Conservation (phyloP, 1,140 invertebrate species). For the Eueides isabella region DNA sequence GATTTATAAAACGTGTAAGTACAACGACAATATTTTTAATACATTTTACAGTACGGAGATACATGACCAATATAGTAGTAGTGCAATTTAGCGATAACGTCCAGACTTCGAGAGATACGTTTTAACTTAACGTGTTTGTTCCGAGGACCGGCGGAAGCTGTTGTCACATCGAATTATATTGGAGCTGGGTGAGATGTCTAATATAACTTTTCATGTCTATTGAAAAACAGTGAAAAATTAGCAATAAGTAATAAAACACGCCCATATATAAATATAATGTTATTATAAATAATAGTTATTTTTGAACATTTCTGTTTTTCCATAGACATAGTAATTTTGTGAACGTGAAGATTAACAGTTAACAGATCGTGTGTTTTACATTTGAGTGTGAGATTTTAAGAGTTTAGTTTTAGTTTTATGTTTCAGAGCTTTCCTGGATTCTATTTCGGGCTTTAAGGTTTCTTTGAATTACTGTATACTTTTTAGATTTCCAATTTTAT, state of each 20-base stretch:
- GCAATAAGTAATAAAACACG: too few relatives aligned
- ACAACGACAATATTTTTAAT: too few relatives aligned
- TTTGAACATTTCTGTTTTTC: not conserved
- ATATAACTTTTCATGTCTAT: slow-evolving; percentile 35
- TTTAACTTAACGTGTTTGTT: slow-evolving; percentile 96
- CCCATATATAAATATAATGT: too few relatives aligned
- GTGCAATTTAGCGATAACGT: slow-evolving; percentile 97
- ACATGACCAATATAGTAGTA: slow-evolving; percentile 96
- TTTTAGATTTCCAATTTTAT: slow-evolving; percentile 34
- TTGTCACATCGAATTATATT: slow-evolving; percentile 96
- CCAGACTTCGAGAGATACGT: slow-evolving; percentile 92
- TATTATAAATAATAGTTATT: too few relatives aligned
- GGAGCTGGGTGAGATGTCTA: slow-evolving; percentile 89
- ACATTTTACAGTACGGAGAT: slow-evolving; percentile 92
- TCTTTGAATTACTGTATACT: slow-evolving; percentile 16
- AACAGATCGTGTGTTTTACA: slow-evolving; percentile 47
- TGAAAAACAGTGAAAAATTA: slow-evolving; percentile 5
- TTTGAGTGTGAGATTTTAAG: slow-evolving; percentile 24
- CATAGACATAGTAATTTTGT: slow-evolving; percentile 43
- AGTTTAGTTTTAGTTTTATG: too few relatives aligned
- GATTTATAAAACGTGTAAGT: too few relatives aligned
- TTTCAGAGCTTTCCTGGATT: slow-evolving; percentile 24
- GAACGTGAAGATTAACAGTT: slow-evolving; percentile 52
- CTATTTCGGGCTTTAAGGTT: slow-evolving; percentile 24
- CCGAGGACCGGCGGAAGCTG: slow-evolving; percentile 94